Evolutionary conservation across 2,113 vertebrate genomes (phyloP), one percentile per base, ranked within the genome.

Genomic region (Miniopterus natalensis): DNA sequence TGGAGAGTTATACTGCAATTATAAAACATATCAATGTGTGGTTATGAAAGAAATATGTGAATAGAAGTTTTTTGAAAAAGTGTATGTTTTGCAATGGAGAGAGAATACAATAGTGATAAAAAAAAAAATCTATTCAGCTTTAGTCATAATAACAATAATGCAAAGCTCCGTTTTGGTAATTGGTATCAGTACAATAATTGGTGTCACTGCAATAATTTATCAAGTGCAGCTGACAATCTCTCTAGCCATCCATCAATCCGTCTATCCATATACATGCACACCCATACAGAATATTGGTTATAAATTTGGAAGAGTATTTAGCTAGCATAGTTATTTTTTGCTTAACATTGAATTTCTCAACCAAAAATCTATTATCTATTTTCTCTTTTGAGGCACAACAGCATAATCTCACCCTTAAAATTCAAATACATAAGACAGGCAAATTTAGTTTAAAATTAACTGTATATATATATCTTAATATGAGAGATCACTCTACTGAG

Each of bases 371-470:
- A n/a, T 66, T 25, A 74, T 83, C 61, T n/a, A 27, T 49, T 77
- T 78, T 70, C 23, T 92, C 61, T 68, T 86, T 25, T 45, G 45
- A 31, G 23, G 31, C 31, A 57, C 17, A 40, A 78, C 21, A 45
- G 12, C 10, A 79, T 86, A 17, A 78, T 49, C 40, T 86, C 3
- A 47, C 5, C 9, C 51, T 70, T 78, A 59, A 86, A 68, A 92
- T 78, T 78, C 21, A 92, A 47, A 86, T 23, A 68, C 15, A 40
- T 21, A 68, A 36, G 11, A 27, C 21, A 77, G 21, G 20, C 3
- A 68, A 86, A 78, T 68, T 86, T 86, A 78, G 29, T 40, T 86
- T 86, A 92, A 79, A 86, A 70, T 78, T 49, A 86, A 85, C 15
- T 47, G 0, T 36, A 9, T 21, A 49, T 3, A 40, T 31, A 40